Evolutionary conservation across 1,140 invertebrate species (phyloP), one percentile per base, ranked within the genome.

Genomic region (Calliphora vicina): DNA sequence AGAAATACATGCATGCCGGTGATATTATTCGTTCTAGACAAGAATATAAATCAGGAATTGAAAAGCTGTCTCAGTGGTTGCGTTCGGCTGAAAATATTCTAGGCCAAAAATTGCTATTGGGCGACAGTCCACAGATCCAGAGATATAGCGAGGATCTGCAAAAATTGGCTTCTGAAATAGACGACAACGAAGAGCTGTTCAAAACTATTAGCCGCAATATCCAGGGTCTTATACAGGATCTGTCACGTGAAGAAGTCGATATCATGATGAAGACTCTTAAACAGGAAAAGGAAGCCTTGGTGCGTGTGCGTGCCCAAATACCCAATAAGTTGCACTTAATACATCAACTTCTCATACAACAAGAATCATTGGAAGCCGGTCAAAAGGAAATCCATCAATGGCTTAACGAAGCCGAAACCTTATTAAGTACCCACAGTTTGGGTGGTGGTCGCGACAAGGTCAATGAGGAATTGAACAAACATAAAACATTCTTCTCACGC

Each of bases 231-330:
- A 97, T 98, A 20, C 96, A 96, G 85, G 97, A 98, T 89, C 91
- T 98, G n/a, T 95, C 95, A 0, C 93, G 96, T 25, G 96, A 98
- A 50, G 96, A 97, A 87, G 96, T 99, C 2, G 97, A 97, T 84
- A 93, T 93, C 76, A 97, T 98, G 93, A 96, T 98, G 95, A 93
- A 94, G 57, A 95, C 95, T 1, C 90, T 99, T 27, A 98, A 98
- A 89, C 95, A 95, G 86, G 96, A 98, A 86, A 97, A 97, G 91
- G 97, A 98, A 90, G 93, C 94, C 2, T 91, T 98, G 23, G 95
- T 98, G 0, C 93, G 93, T 86, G 94, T 98, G 8, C 92, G 96
- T 73, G 96, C 97, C 8, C 92, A 94, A 82, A 94, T 97, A 76
- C 96, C 96, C 0, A 93, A 94, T 82, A 95, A 96, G 84, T 90